Evolutionary conservation across 53 echinoderm and acorn worm genomes (phyloP), one percentile per base, ranked within the genome.

Genomic region (Paracentrotus lividus): DNA sequence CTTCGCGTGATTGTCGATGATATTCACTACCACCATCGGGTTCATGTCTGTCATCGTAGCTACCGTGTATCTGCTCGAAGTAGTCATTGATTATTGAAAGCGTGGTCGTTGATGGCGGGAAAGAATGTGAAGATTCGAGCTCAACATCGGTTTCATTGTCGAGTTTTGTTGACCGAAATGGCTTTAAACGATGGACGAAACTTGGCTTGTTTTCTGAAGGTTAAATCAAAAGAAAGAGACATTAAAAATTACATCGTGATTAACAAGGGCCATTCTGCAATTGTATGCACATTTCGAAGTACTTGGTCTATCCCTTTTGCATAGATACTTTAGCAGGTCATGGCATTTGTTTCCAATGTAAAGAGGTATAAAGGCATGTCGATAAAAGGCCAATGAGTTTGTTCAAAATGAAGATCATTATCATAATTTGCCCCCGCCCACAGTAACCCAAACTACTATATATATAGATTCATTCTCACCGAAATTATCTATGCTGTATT

Each of bases 21-120:
- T 47, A 47, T 27, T n/a, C n/a, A 26, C 8, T 57, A 21, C 21
- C 2, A 47, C 24, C 27, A n/a, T 47, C 81, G 26, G 44, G 9
- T 33, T 89, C 66, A 23, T 15, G 49, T 12, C 27, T 42, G 69
- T 36, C 77, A 47, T 81, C 47, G 81, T 47, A 47, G 5, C n/a
- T 27, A 27, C 34, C 64, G 75, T 90, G 58, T 76, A 72, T 90
- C 7, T 90, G 68, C n/a, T 90, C 91, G 29, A 90, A 72, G 75
- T 90, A 90, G 10, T 67, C 75, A 54, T 90, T 90, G 33, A 53
- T 90, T 42, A 90, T 53, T 7, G 91, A 68, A 58, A 72, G 45
- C 54, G 75, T 68, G 75, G 56, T 51, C n/a, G n/a, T n/a, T 21
- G 91, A 49, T 2, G 69, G 32, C 26, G 75, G 90, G 20, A 52